Evolutionary conservation across 2,113 vertebrate species (phyloP).

Genomic region (Syrrhaptes paradoxus): DNA sequence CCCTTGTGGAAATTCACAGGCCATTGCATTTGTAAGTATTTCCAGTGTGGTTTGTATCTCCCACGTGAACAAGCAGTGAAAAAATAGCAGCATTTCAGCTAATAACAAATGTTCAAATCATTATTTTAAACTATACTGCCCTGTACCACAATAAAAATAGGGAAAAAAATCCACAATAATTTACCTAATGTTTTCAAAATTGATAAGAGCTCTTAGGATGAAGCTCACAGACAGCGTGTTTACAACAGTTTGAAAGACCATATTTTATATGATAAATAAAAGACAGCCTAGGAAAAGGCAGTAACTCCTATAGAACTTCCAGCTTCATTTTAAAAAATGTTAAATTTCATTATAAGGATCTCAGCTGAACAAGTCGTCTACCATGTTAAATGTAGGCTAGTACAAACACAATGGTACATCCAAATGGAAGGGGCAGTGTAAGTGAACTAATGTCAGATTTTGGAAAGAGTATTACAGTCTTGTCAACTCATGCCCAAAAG

Average conservation of each 20-base stretch:
- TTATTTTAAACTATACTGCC: neutral
- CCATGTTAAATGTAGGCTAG: neutral
- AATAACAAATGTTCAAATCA: neutral
- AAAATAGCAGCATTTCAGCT: neutral
- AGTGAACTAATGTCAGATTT: neutral
- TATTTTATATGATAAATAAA: neutral
- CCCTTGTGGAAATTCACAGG: neutral
- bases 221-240: neutral
- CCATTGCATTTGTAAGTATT: neutral
- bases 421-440: neutral
- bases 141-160: neutral
- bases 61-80: neutral
- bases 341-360: neutral
- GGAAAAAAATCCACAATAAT: neutral
- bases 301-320: neutral
- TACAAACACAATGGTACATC: neutral
- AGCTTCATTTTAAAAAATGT: neutral
- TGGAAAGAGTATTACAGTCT: neutral
- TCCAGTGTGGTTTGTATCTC: neutral
- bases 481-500: neutral
- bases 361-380: neutral
- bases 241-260: neutral
- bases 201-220: neutral
- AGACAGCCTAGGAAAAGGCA: neutral
- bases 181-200: neutral